phyloP scores from a whole-genome alignment of 2,113 vertebrate species.

The Pterocles burchelli region DNA sequence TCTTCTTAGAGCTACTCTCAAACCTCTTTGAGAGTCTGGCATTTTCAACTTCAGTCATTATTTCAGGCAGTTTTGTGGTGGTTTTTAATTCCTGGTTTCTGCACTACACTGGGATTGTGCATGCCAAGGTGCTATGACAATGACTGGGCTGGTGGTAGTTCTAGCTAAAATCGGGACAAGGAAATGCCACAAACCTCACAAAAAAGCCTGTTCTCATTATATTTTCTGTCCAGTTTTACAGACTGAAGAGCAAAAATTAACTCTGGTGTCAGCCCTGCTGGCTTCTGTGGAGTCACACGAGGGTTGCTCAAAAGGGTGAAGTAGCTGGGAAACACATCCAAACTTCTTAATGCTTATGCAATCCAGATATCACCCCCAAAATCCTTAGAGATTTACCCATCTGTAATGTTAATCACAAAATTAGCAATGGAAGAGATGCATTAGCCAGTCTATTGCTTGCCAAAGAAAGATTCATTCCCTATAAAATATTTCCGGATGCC shows the following conservation, averaged over 20 bases:
- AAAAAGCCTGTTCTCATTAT: not conserved
- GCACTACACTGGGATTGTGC: not conserved
- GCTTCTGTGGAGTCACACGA: not conserved
- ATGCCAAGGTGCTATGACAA: not conserved
- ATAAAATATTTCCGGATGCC: not conserved
- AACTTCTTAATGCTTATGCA: not conserved
- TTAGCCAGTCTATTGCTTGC: not conserved
- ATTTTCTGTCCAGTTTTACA: not conserved
- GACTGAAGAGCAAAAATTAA: not conserved
- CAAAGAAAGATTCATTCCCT: not conserved
- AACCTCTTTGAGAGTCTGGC: not conserved
- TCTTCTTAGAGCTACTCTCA: not conserved
- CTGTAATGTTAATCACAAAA: slow-evolving; percentile 1
- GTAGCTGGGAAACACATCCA: not conserved
- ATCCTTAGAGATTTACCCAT: not conserved
- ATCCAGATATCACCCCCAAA: not conserved
- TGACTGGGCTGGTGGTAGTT: not conserved
- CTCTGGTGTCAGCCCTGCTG: not conserved
- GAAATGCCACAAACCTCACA: not conserved
- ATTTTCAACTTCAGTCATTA: not conserved
- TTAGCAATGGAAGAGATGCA: not conserved
- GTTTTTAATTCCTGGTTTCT: not conserved
- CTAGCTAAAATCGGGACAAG: not conserved
- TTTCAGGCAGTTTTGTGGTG: not conserved
- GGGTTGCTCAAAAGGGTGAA: not conserved